Evolutionary conservation across 2,888 invertebrate genomes (phyloP).

Genomic region (Orchesella flavescens): DNA sequence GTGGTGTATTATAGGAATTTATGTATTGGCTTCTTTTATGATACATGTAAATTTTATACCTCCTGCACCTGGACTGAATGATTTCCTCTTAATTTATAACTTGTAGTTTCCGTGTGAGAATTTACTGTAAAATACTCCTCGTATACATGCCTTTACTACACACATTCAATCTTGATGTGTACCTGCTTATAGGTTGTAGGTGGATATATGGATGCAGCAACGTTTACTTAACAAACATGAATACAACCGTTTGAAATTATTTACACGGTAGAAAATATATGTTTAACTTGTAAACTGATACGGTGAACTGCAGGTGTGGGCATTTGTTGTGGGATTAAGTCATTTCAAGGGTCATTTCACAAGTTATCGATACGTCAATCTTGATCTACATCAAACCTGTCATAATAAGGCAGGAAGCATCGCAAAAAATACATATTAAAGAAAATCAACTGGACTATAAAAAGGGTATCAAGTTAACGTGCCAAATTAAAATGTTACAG

Average conservation of each 20-base stretch:
- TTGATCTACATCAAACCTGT: neutral
- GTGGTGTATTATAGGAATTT: neutral
- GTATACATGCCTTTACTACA: neutral
- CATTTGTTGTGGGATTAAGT: conserved; percentile 35
- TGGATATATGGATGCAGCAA: too few relatives aligned
- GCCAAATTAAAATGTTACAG: too few relatives aligned
- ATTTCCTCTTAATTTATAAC: conserved; percentile 4
- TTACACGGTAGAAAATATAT: neutral
- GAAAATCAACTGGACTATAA: too few relatives aligned
- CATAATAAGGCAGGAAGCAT: neutral
- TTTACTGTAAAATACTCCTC: neutral
- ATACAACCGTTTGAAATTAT: neutral
- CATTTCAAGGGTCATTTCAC: conserved; percentile 57
- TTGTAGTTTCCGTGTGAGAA: neutral
- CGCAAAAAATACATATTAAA: neutral
- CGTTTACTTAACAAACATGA: neutral
- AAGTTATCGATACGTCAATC: conserved; percentile 33
- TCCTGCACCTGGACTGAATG: conserved; percentile 9
- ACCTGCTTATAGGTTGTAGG: neutral
- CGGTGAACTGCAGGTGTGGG: conserved; percentile 26
- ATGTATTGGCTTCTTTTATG: neutral
- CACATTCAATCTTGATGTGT: too few relatives aligned
- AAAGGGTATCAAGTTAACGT: neutral
- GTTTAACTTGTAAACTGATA: conserved; percentile 20
- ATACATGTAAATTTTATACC: neutral